These are phyloP conservation scores for Sesia apiformis DNA, from an alignment of 2,888 invertebrate genomes.

Conservation along the genomic window DNA sequence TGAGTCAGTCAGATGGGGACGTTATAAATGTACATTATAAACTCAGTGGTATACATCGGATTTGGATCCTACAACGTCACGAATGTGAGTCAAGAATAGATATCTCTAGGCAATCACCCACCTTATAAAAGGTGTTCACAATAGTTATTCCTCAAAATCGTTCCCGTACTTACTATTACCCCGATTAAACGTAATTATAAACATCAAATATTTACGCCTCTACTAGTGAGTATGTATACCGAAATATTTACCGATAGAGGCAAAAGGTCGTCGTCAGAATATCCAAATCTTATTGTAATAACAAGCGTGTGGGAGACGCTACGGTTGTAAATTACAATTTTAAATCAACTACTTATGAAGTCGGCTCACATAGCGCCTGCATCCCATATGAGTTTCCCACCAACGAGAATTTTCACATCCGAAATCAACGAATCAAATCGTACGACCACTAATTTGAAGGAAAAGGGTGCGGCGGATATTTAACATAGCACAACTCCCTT, in stretches of 20 bases:
- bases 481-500: not conserved
- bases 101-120: too few relatives aligned
- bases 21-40: too few relatives aligned
- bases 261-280: not conserved
- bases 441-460: constrained; percentile 9
- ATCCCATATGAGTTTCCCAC: constrained; percentile 28
- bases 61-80: too few relatives aligned
- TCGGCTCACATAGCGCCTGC: constrained; percentile 32
- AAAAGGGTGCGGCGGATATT: constrained; percentile 1
- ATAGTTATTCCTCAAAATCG: too few relatives aligned
- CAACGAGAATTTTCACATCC: constrained; percentile 20
- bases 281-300: constrained; percentile 1
- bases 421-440: constrained; percentile 19
- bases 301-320: constrained; percentile 8
- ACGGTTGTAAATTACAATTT: constrained; percentile 43
- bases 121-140: too few relatives aligned
- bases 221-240: not conserved
- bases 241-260: not conserved
- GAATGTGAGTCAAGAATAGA: too few relatives aligned
- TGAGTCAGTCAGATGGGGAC: too few relatives aligned
- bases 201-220: too few relatives aligned
- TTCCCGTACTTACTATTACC: too few relatives aligned
- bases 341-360: constrained; percentile 39
- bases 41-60: too few relatives aligned
- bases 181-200: too few relatives aligned